phyloP scores from a whole-genome alignment of 2,888 invertebrate genomes.

The Drosophila limbata region DNA sequence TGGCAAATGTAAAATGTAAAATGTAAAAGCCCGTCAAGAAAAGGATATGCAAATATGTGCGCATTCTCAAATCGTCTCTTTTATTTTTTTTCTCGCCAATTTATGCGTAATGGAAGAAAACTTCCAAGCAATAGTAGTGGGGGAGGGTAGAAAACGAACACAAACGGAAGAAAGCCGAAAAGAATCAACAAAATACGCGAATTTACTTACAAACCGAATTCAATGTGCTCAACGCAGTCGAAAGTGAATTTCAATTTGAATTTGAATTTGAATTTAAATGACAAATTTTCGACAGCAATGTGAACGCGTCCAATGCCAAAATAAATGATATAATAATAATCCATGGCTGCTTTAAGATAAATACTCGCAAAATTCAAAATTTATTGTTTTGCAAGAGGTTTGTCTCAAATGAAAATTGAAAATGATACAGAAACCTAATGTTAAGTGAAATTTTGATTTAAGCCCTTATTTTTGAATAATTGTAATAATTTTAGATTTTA shows the following conservation, averaged over 20 bases:
- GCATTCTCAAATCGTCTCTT: constrained; percentile 61
- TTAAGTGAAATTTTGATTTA: neutral
- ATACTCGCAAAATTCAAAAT: constrained; percentile 11
- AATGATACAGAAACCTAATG: constrained; percentile 4
- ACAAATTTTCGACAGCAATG: constrained; percentile 61
- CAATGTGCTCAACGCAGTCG: constrained; percentile 64
- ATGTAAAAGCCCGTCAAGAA: constrained; percentile 53
- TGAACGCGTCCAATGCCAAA: constrained; percentile 20
- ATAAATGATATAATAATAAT: constrained; percentile 63
- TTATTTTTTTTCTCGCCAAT: constrained; percentile 23
- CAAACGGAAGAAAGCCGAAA: constrained; percentile 56
- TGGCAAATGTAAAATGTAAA: constrained; percentile 25
- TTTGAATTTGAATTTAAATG: constrained; percentile 80
- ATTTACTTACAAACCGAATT: constrained; percentile 75
- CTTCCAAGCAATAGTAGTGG: neutral
- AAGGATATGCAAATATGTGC: constrained; percentile 76
- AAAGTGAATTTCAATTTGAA: constrained; percentile 66
- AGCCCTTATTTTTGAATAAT: too few relatives aligned
- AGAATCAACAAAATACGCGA: constrained; percentile 76
- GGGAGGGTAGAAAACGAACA: neutral
- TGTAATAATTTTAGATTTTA: too few relatives aligned
- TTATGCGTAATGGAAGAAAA: constrained; percentile 47
- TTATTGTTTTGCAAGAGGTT: constrained; percentile 8
- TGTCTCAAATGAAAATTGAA: neutral
- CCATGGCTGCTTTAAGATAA: constrained; percentile 34